Base-by-base conservation (phyloP, 2,888 invertebrate species). In the Amiota minor region DNA sequence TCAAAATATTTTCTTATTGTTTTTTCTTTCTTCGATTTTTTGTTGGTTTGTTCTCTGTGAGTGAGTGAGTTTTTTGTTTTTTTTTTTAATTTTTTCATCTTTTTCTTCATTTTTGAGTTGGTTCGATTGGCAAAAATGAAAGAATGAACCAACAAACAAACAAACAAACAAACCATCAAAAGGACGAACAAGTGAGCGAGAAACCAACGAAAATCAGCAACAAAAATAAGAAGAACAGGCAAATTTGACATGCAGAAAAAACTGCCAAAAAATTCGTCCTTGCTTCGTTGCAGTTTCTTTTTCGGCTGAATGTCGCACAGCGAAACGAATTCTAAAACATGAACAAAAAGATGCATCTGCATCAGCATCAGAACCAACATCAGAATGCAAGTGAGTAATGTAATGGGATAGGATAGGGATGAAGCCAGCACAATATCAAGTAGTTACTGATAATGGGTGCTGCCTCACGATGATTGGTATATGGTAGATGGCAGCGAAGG, bases 211-310 rank as follows among this genome's bases (percentile, higher is more conserved):
- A 35, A 35, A 6, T 3, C 35, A 35, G 6, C 35, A 35, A 35
- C 35, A 35, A 35, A 35, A 35, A 35, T 35, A 35, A 35, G 35
- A 35, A 35, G 35, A 35, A 2, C 35, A 6, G 6, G 6, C 6
- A 35, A 35, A 35, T 35, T 35, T 35, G 35, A 6, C 9, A 53
- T 53, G 53, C 74, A 75, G 78, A 81, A 85, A 87, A 86, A 83
- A 85, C 78, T 83, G 81, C 86, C 85, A 86, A 88, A 88, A 87
- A 86, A 87, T 88, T 88, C 88, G 87, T 88, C 87, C 87, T 88
- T 88, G 88, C 84, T 83, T 86, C 84, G 88, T 88, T 86, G 85
- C 87, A 88, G 87, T 88, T 88, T 86, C 88, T 88, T 88, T 88
- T 88, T 87, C 74, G 78, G 71, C 74, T 77, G 78, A 82, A 77